phyloP scores from a whole-genome alignment of 1,140 invertebrate genomes.

The Tetragnatha versicolor region DNA sequence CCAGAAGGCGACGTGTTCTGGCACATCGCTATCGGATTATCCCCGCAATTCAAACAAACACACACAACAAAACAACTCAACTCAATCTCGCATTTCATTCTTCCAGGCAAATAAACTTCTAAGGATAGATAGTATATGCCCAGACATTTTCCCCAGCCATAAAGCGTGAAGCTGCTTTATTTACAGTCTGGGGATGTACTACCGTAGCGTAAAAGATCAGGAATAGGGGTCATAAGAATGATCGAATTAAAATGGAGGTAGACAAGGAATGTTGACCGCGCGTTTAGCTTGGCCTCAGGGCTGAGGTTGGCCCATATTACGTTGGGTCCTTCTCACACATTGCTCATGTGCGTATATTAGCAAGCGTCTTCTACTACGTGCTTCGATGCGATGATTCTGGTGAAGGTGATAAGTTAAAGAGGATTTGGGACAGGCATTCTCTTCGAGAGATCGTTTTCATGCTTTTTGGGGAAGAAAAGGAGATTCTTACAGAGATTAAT shows the following conservation, averaged over 20 bases:
- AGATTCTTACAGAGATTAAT: too few relatives aligned
- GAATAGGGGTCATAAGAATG: slow-evolving; percentile 21
- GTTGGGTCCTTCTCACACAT: background rate
- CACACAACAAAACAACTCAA: background rate
- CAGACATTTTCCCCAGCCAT: background rate
- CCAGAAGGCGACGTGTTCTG: background rate
- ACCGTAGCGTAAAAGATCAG: background rate
- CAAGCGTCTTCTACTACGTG: background rate
- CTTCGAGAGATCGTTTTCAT: too few relatives aligned
- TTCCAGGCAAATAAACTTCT: too few relatives aligned
- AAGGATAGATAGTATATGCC: too few relatives aligned
- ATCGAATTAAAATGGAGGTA: slow-evolving; percentile 9
- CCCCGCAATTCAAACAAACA: background rate
- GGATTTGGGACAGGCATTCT: background rate
- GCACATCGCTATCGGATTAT: background rate
- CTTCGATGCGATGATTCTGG: too few relatives aligned
- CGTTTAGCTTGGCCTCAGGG: slow-evolving; percentile 1
- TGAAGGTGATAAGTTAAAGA: too few relatives aligned
- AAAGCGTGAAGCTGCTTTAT: slow-evolving; percentile 3
- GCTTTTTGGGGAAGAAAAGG: too few relatives aligned
- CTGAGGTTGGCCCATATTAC: slow-evolving; percentile 14
- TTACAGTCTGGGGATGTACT: slow-evolving; percentile 3
- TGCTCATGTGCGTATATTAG: background rate
- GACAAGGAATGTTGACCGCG: slow-evolving; percentile 40
- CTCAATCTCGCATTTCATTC: background rate